These are phyloP conservation scores for Plebejus melissa DNA, from an alignment of 2,888 invertebrate species.

Conservation along the genomic window DNA sequence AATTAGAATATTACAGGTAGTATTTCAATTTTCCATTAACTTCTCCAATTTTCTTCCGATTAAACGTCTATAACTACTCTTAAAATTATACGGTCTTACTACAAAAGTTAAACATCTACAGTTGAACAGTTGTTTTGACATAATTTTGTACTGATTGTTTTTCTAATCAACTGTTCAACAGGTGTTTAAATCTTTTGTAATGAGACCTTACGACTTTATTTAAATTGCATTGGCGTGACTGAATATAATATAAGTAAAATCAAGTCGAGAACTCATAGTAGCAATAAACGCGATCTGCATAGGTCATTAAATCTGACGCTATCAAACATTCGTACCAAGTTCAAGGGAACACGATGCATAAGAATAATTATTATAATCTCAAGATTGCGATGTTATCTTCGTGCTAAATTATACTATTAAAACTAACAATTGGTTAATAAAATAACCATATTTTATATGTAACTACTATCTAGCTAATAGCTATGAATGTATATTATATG, in stretches of 20 bases:
- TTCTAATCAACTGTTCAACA: too few relatives aligned
- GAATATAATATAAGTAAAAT: not conserved
- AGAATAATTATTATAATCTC: conserved; percentile 28
- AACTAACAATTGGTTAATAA: not conserved
- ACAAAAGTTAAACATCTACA: too few relatives aligned
- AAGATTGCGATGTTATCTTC: conserved; percentile 26
- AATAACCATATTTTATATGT: too few relatives aligned
- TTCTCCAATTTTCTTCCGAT: not conserved
- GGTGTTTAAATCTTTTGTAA: too few relatives aligned
- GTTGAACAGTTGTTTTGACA: too few relatives aligned
- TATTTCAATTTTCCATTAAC: too few relatives aligned
- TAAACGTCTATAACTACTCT: not conserved
- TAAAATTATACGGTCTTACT: not conserved
- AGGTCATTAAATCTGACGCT: conserved; percentile 23
- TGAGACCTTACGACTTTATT: not conserved
- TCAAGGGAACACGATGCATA: conserved; percentile 42
- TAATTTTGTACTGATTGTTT: too few relatives aligned
- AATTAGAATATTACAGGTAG: too few relatives aligned
- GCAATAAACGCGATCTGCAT: conserved; percentile 18
- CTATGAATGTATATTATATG: not conserved
- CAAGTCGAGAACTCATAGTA: conserved; percentile 16
- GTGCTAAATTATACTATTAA: not conserved
- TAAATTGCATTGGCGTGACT: not conserved
- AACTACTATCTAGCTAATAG: too few relatives aligned
- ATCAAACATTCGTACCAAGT: conserved; percentile 39